phyloP scores from a whole-genome alignment of 2,113 vertebrate genomes.

The Fulica atra region DNA sequence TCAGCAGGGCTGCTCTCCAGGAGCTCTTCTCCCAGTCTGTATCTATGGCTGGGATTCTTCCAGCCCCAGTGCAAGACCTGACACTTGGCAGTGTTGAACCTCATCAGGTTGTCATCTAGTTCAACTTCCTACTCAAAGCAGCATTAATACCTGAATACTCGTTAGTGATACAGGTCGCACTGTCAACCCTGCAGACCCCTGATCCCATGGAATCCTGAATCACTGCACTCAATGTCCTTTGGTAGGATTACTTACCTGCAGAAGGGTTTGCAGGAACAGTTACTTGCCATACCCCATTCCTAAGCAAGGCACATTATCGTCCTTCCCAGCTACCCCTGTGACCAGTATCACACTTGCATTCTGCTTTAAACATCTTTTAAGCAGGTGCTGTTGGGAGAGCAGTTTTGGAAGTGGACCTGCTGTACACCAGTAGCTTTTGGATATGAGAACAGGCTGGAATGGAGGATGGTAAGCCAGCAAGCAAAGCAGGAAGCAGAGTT shows the following conservation, averaged over 20 bases:
- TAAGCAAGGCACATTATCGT: not conserved
- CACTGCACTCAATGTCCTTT: conserved; percentile 40
- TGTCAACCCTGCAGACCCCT: conserved; percentile 16
- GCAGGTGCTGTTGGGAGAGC: not conserved
- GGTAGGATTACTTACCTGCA: conserved; percentile 44
- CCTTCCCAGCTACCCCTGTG: not conserved
- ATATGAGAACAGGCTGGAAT: not conserved
- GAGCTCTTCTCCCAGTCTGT: too few relatives aligned
- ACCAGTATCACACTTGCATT: not conserved
- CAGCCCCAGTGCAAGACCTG: too few relatives aligned
- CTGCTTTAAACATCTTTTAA: not conserved
- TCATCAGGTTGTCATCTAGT: too few relatives aligned
- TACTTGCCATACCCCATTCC: not conserved
- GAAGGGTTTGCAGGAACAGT: not conserved
- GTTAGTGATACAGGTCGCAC: not conserved
- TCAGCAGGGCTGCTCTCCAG: too few relatives aligned
- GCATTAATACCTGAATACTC: not conserved
- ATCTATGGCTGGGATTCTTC: too few relatives aligned
- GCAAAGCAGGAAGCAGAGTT: not conserved
- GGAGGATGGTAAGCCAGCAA: not conserved
- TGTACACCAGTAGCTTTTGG: not conserved
- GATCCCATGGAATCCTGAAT: conserved; percentile 26
- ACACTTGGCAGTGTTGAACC: too few relatives aligned
- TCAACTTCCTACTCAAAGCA: conserved; percentile 6
- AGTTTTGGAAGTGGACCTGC: not conserved